Percentiles rank a stretch among this genome's conserved stretches.
These are phyloP conservation scores for Reticulitermes speratus DNA, from an alignment of 1,140 invertebrate species.

Conservation along the genomic window DNA sequence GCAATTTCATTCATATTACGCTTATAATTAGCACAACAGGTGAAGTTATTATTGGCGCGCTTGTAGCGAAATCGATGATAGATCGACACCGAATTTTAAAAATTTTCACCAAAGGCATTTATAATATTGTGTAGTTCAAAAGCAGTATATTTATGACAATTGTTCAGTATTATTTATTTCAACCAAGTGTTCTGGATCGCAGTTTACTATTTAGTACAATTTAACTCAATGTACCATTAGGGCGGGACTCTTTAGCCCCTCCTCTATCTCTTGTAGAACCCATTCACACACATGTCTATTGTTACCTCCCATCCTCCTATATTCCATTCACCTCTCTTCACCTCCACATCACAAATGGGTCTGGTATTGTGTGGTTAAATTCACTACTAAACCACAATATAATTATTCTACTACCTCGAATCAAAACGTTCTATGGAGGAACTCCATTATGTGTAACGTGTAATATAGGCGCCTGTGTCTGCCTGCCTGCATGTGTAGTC, in stretches of 20 bases:
- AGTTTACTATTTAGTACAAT: not conserved
- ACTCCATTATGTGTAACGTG: conserved; percentile 10
- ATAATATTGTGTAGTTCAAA: not conserved
- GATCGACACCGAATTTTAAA: no score
- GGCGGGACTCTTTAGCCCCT: not conserved
- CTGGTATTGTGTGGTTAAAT: conserved; percentile 10
- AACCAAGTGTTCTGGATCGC: not conserved
- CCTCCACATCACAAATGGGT: not conserved
- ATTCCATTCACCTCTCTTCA: not conserved
- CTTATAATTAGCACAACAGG: no score
- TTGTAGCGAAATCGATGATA: no score
- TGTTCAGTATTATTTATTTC: not conserved
- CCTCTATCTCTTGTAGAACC: not conserved
- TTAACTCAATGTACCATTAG: not conserved
- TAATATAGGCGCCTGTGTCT: not conserved
- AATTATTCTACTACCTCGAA: conserved; percentile 7
- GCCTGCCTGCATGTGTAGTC: not conserved
- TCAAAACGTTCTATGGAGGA: conserved; percentile 1
- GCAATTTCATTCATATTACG: no score
- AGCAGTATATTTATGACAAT: not conserved
- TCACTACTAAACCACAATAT: conserved; percentile 2
- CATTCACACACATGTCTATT: not conserved
- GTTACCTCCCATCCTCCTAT: not conserved
- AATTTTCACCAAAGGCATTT: no score
- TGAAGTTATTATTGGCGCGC: no score